Evolutionary conservation across 2,113 vertebrate species (phyloP).

Genomic region (Centropus unirufus): DNA sequence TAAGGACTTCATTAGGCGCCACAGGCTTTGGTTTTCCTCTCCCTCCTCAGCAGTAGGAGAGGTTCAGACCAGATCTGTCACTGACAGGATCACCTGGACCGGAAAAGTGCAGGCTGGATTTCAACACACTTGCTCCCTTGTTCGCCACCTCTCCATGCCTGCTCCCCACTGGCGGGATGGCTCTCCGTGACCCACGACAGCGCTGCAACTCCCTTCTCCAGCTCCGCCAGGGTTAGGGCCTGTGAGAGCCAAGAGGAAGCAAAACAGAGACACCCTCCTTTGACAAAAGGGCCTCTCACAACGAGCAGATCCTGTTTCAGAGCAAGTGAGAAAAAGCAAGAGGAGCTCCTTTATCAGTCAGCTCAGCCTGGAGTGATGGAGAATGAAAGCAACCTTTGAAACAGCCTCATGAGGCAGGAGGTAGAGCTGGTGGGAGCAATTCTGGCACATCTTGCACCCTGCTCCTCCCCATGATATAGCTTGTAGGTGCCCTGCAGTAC

Average conservation of each 20-base stretch:
- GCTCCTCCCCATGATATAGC: constrained; percentile 39
- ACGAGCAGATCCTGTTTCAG: constrained; percentile 21
- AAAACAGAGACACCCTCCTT: neutral
- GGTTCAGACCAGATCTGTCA: constrained; percentile 67
- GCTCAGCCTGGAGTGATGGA: constrained; percentile 51
- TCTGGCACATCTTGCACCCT: constrained; percentile 72
- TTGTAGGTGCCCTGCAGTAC: neutral
- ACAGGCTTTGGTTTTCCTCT: constrained; percentile 22
- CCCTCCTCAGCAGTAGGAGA: constrained; percentile 33
- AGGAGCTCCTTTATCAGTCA: constrained; percentile 60
- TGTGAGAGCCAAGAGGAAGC: constrained; percentile 14
- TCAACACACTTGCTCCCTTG: constrained; percentile 2
- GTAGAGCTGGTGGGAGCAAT: constrained; percentile 56
- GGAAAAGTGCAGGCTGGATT: constrained; percentile 32
- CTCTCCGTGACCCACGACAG: neutral
- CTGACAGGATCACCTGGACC: constrained; percentile 65
- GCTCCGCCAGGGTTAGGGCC: constrained; percentile 25
- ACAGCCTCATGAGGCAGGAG: constrained; percentile 38
- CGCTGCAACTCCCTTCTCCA: neutral
- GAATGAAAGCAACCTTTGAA: constrained; percentile 74
- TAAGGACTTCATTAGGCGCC: constrained; percentile 36
- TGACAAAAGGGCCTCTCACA: constrained; percentile 66
- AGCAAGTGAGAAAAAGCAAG: constrained; percentile 71
- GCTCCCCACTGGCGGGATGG: neutral
- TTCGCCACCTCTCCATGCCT: neutral